These are phyloP conservation scores for Eupristina koningsbergeri DNA, from an alignment of 1,140 invertebrate genomes.

Conservation along the genomic window DNA sequence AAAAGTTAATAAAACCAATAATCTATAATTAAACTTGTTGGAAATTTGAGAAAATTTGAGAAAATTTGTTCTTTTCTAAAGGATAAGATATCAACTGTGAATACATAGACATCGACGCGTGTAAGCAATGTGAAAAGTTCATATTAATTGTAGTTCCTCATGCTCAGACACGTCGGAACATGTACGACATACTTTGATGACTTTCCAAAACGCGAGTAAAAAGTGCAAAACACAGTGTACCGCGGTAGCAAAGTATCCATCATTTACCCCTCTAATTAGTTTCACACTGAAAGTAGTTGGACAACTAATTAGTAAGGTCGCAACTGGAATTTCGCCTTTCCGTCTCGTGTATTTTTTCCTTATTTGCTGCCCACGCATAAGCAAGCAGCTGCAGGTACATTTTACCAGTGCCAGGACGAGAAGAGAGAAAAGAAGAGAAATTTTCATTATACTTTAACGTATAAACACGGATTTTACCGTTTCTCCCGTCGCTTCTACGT, in stretches of 20 bases:
- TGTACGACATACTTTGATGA: not conserved
- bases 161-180: not conserved
- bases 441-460: not conserved
- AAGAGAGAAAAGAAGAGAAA: conserved; percentile 14
- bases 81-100: not conserved
- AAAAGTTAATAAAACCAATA: too few species aligned
- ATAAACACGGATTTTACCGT: not conserved
- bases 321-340: not conserved
- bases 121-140: not conserved
- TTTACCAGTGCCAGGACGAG: not conserved
- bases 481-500: not conserved
- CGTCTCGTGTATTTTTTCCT: not conserved
- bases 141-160: not conserved
- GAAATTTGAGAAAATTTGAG: too few species aligned
- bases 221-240: not conserved
- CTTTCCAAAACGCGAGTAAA: not conserved
- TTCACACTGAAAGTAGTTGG: conserved; percentile 20
- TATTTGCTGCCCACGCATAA: not conserved
- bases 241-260: not conserved
- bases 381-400: not conserved
- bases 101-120: not conserved
- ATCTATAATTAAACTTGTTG: too few species aligned
- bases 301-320: conserved; percentile 42
- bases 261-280: conserved; percentile 4
- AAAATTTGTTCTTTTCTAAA: not conserved